Conservation (phyloP, 2,888 invertebrate species). For the Phasia obesa region DNA sequence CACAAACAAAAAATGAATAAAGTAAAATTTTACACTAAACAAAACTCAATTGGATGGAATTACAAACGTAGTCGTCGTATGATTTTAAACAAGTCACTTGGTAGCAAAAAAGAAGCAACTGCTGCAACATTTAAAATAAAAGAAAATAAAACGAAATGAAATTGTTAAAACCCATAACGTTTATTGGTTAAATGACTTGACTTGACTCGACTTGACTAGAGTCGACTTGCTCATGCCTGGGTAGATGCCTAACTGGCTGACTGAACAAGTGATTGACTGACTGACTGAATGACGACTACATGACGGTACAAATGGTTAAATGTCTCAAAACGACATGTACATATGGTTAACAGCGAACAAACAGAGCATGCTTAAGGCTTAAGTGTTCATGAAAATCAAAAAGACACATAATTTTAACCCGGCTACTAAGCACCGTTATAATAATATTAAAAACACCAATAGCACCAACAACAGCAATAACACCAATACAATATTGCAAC, state of each 20-base stretch:
- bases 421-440: slow-evolving; percentile 63
- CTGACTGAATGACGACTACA: slow-evolving; percentile 27
- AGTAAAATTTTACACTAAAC: slow-evolving; percentile 29
- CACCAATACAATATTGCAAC: slow-evolving; percentile 23
- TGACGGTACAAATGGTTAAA: slow-evolving; percentile 51
- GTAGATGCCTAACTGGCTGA: background rate
- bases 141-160: slow-evolving; percentile 65
- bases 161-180: slow-evolving; percentile 67
- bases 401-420: slow-evolving; percentile 61
- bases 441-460: slow-evolving; percentile 46
- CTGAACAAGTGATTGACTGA: slow-evolving; percentile 17
- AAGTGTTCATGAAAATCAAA: slow-evolving; percentile 66
- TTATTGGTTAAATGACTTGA: slow-evolving; percentile 68
- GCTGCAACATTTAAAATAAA: slow-evolving; percentile 45
- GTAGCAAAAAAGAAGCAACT: slow-evolving; percentile 23
- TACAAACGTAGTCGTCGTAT: slow-evolving; percentile 16
- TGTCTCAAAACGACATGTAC: slow-evolving; percentile 50
- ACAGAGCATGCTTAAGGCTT: slow-evolving; percentile 64
- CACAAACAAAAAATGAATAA: slow-evolving; percentile 1
- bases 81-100: slow-evolving; percentile 32
- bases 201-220: slow-evolving; percentile 30
- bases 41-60: slow-evolving; percentile 43
- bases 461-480: slow-evolving; percentile 15
- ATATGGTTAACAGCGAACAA: slow-evolving; percentile 51
- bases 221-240: slow-evolving; percentile 35